Base-by-base conservation (phyloP, 2,888 invertebrate species). In the Xanthorhoe designata region DNA sequence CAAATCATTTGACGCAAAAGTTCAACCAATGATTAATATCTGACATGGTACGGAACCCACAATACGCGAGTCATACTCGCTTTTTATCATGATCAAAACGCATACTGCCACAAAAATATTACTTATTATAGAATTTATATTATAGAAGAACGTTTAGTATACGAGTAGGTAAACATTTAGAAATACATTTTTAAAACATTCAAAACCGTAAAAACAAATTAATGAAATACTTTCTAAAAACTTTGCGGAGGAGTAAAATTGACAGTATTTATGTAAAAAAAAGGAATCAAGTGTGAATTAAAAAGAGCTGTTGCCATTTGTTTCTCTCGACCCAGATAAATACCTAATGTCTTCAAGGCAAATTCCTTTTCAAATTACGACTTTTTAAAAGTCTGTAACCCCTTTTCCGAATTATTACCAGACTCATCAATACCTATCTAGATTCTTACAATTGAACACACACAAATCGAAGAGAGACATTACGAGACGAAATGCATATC, bases 311-410 rank as follows among this genome's bases (percentile, higher is more conserved):
- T 13, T 38, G 10, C 35, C 10, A 38, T 38, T 38, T 38, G 2
- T 38, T 9, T 8, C 35, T 1, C 6, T 6, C 35, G 10, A 38
- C 35, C 38, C 13, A 42, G 38, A 13, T 38, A 10, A 13, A 13
- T 10, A 38, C 38, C 10, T 42, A 4, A 42, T 13, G 38, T 13
- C 3, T 42, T 42, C 32, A 32, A 32, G 32, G 32, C 32, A 7
- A 32, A 32, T 32, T 32, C 5, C 32, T 42, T 42, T n/a, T 56
- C 15, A 9, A 29, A 17, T n/a, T 47, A 47, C 0, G 38, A 56
- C 42, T 56, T 38, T 61, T 54, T 24, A 2, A 61, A 58, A 64
- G 45, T 47, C 42, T 17, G 24, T 29, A 49, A 19, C 19, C 47
- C 53, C 57, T 52, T 47, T 35, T 24, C 29, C 47, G 10, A 38